A percentile compares a stretch with the other conserved stretches of the same genome.
Conservation (phyloP, 1,140 invertebrate species). For the Battus philenor region DNA sequence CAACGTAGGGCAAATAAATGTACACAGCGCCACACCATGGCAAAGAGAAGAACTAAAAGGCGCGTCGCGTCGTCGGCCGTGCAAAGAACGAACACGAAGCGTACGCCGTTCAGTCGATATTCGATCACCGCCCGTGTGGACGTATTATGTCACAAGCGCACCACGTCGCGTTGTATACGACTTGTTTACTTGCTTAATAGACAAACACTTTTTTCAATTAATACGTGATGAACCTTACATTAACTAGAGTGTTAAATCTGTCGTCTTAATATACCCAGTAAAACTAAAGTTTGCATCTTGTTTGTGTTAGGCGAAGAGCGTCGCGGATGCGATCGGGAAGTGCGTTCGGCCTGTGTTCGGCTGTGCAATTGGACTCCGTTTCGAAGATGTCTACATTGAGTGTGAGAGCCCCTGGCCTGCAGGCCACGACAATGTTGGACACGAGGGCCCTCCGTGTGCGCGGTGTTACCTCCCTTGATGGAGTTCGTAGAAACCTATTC, state of each 20-base stretch:
- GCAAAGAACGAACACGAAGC: slow-evolving; percentile 12
- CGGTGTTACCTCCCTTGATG: slow-evolving; percentile 55
- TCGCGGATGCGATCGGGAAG: slow-evolving; percentile 59
- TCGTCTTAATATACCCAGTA: slow-evolving; percentile 22
- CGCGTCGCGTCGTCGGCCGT: slow-evolving; percentile 17
- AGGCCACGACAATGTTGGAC: slow-evolving; percentile 59
- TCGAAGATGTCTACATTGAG: slow-evolving; percentile 68
- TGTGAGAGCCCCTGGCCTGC: slow-evolving; percentile 59
- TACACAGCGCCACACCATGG: slow-evolving; percentile 47
- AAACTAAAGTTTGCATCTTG: slow-evolving; percentile 47
- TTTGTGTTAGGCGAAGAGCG: slow-evolving; percentile 52
- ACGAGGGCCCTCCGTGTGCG: slow-evolving; percentile 51
- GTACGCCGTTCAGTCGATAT: slow-evolving; percentile 32
- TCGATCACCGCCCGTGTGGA: slow-evolving; percentile 33
- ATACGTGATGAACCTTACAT: slow-evolving; percentile 56
- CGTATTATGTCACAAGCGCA: slow-evolving; percentile 34
- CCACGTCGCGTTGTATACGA: slow-evolving; percentile 41
- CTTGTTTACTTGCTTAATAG: slow-evolving; percentile 54
- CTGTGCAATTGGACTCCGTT: slow-evolving; percentile 39
- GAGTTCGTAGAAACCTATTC: slow-evolving; percentile 66
- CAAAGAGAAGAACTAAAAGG: slow-evolving; percentile 38
- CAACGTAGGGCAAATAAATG: not conserved
- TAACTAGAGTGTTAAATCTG: slow-evolving; percentile 28
- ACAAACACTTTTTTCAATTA: slow-evolving; percentile 47
- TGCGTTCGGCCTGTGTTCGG: slow-evolving; percentile 42